A percentile compares a stretch with the other conserved stretches of the same genome.
These are phyloP conservation scores for Tragelaphus imberbis DNA, from an alignment of 2,113 vertebrate species.

Conservation along the genomic window DNA sequence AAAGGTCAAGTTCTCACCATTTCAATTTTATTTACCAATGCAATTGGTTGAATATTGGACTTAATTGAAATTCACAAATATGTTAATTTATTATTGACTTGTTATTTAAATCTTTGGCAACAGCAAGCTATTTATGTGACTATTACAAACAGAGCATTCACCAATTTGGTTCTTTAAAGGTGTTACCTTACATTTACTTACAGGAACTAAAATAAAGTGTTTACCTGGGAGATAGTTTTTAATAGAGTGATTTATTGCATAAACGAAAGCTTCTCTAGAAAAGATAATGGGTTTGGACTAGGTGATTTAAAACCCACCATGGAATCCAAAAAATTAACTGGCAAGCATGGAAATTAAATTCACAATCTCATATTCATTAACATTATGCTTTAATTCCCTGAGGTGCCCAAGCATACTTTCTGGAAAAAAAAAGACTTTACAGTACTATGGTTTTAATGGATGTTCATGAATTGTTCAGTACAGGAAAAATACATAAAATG, in stretches of 20 bases:
- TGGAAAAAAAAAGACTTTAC: neutral
- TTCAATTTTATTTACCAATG: neutral
- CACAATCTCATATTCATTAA: neutral
- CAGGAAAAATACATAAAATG: neutral
- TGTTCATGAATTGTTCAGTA: neutral
- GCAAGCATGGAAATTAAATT: neutral
- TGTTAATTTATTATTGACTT: neutral
- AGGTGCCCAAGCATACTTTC: neutral
- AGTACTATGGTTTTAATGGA: neutral
- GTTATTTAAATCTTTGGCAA: slow-evolving; percentile 23
- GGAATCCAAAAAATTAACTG: neutral
- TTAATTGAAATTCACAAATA: neutral
- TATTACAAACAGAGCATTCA: neutral
- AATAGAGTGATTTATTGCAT: neutral
- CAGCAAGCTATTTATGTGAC: neutral
- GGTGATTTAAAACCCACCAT: neutral
- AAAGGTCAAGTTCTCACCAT: neutral
- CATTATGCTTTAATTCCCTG: neutral
- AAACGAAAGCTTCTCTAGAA: neutral
- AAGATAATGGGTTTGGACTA: neutral
- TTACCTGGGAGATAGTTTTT: neutral
- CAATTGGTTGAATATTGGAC: neutral
- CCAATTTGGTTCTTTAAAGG: neutral
- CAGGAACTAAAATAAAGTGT: neutral
- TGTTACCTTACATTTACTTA: neutral